Evolutionary conservation across 1,140 invertebrate genomes (phyloP).

Genomic region (Scaptodrosophila lebanonensis): DNA sequence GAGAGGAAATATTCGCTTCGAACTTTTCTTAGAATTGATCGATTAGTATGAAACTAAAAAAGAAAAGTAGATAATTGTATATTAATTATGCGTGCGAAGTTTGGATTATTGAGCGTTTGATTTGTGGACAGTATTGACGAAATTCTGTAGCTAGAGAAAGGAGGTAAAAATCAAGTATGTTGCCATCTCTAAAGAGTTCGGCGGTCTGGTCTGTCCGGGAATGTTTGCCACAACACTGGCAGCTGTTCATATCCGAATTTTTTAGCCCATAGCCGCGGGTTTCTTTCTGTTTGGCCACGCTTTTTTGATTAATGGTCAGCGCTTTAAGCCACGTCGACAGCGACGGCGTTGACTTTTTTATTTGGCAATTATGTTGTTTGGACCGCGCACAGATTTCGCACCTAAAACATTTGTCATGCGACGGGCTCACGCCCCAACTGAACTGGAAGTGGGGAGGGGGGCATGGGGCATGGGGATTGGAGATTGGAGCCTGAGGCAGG

Average conservation of each 20-base stretch:
- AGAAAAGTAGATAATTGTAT: no score
- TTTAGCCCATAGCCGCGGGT: slow-evolving; percentile 24
- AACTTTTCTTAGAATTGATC: no score
- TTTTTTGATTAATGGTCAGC: slow-evolving; percentile 68
- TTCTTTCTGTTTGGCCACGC: neutral
- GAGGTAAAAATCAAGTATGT: no score
- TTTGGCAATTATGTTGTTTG: slow-evolving; percentile 75
- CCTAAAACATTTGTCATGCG: slow-evolving; percentile 67
- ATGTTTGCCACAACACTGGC: slow-evolving; percentile 14
- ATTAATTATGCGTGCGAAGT: no score
- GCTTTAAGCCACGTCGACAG: slow-evolving; percentile 29
- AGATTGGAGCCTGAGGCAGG: neutral
- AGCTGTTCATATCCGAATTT: slow-evolving; percentile 34
- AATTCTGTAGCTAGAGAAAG: no score
- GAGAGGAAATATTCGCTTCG: no score
- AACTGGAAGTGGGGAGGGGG: neutral
- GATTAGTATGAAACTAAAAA: no score
- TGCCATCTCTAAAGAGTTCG: no score
- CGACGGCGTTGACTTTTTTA: slow-evolving; percentile 63
- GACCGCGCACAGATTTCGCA: slow-evolving; percentile 63
- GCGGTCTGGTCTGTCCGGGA: no score
- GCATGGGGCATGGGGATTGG: no score
- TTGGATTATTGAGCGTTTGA: no score
- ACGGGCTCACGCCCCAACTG: slow-evolving; percentile 19
- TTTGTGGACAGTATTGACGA: no score